Conservation (phyloP, 2,888 invertebrate species). For the Trilocha varians region DNA sequence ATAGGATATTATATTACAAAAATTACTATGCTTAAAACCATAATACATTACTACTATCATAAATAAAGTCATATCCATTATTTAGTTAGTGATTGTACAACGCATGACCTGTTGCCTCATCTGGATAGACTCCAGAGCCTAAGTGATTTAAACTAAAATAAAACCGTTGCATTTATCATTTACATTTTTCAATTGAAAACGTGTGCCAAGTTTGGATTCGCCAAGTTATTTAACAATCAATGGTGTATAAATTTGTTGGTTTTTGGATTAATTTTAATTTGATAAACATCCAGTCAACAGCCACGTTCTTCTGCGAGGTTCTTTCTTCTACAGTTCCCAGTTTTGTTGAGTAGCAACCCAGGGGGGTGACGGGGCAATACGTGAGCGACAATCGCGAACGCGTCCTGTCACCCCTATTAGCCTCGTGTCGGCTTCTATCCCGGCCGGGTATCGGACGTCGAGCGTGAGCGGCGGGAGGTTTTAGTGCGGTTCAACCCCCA, state of each 20-base stretch:
- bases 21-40: no score
- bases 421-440: no score
- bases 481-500: no score
- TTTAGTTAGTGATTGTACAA: conserved; percentile 13
- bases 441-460: no score
- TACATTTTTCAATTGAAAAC: conserved; percentile 66
- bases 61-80: neutral
- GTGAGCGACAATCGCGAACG: no score
- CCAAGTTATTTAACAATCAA: neutral
- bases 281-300: no score
- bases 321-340: no score
- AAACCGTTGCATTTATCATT: conserved; percentile 62
- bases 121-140: conserved; percentile 58
- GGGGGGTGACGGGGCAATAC: no score
- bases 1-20: neutral
- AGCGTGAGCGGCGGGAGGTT: no score
- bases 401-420: no score
- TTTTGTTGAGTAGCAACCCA: no score
- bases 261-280: conserved; percentile 1
- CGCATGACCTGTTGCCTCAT: conserved; percentile 57
- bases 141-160: conserved; percentile 61
- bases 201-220: conserved; percentile 48
- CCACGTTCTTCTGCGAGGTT: no score
- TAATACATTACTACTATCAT: neutral
- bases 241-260: neutral